Percentiles rank a stretch among this genome's conserved stretches.
Conservation (phyloP, 2,797 vertebrate genomes). For the Sylvia borin region DNA sequence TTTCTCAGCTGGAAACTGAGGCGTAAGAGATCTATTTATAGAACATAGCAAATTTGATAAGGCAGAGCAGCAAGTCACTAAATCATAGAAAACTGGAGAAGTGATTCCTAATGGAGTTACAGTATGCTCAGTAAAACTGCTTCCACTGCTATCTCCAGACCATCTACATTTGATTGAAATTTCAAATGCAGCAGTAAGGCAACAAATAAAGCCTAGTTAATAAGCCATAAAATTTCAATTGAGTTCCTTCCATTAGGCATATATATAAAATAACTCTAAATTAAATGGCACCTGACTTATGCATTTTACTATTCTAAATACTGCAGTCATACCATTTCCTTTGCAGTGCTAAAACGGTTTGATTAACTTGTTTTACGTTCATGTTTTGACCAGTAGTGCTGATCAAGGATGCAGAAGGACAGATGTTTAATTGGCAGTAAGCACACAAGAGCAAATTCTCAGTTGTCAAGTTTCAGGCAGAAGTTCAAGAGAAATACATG, state of each 20-base stretch:
- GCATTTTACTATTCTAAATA: background rate
- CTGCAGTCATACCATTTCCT: background rate
- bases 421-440: conserved; percentile 48
- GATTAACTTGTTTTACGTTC: background rate
- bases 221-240: background rate
- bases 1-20: conserved; percentile 34
- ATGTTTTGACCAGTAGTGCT: background rate
- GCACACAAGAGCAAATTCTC: background rate
- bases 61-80: background rate
- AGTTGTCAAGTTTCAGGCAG: conserved; percentile 16
- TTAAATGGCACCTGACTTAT: background rate
- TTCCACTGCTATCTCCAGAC: background rate
- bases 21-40: conserved; percentile 42
- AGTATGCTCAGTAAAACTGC: background rate
- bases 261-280: background rate
- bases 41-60: conserved; percentile 47
- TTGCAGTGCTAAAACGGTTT: background rate
- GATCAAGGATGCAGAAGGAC: background rate
- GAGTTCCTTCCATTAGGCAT: background rate
- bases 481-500: conserved; percentile 24
- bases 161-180: background rate
- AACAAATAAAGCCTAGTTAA: background rate
- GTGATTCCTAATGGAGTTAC: background rate
- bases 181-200: background rate
- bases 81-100: background rate